Percentiles rank a stretch among this genome's conserved stretches.
Evolutionary conservation across 2,797 vertebrate species (phyloP).

Genomic region (Cuniculus paca): DNA sequence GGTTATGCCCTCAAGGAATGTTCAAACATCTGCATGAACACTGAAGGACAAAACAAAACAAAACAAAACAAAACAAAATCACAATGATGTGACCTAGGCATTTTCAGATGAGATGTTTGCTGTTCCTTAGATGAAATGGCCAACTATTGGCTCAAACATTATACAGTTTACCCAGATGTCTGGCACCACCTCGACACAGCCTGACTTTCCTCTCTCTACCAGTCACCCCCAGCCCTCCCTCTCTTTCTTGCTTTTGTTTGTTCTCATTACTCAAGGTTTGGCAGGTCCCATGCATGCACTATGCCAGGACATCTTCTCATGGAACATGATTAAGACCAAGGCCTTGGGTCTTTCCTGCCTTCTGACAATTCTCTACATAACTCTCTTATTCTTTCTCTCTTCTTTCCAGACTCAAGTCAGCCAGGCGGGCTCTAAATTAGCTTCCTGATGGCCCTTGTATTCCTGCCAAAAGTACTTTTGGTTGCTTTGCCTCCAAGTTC

Average conservation of each 20-base stretch:
- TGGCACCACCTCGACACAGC: slow-evolving; percentile 68
- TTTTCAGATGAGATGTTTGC: slow-evolving; percentile 56
- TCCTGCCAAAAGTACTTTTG: slow-evolving; percentile 74
- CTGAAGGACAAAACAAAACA: slow-evolving; percentile 16
- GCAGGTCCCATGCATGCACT: slow-evolving; percentile 62
- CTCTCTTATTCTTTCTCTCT: slow-evolving; percentile 68
- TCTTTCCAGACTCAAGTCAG: slow-evolving; percentile 71
- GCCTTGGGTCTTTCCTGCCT: slow-evolving; percentile 74
- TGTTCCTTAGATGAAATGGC: slow-evolving; percentile 58
- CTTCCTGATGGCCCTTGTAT: slow-evolving; percentile 68
- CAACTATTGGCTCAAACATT: slow-evolving; percentile 44
- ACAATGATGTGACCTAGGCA: neutral
- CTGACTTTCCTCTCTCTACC: slow-evolving; percentile 50
- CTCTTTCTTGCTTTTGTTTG: slow-evolving; percentile 47
- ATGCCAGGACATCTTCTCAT: slow-evolving; percentile 79
- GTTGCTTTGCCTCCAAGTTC: slow-evolving; percentile 62
- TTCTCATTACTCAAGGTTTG: slow-evolving; percentile 83
- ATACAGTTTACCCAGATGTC: slow-evolving; percentile 81
- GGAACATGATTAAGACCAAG: slow-evolving; percentile 79
- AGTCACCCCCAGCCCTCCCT: neutral
- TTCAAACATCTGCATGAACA: slow-evolving; percentile 51
- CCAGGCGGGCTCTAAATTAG: slow-evolving; percentile 72
- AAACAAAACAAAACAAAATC: neutral
- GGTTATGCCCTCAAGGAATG: slow-evolving; percentile 50
- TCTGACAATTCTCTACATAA: slow-evolving; percentile 74